A percentile compares a stretch with the other conserved stretches of the same genome.
These are phyloP conservation scores for Cherax quadricarinatus DNA, from an alignment of 1,140 invertebrate species.

Conservation along the genomic window DNA sequence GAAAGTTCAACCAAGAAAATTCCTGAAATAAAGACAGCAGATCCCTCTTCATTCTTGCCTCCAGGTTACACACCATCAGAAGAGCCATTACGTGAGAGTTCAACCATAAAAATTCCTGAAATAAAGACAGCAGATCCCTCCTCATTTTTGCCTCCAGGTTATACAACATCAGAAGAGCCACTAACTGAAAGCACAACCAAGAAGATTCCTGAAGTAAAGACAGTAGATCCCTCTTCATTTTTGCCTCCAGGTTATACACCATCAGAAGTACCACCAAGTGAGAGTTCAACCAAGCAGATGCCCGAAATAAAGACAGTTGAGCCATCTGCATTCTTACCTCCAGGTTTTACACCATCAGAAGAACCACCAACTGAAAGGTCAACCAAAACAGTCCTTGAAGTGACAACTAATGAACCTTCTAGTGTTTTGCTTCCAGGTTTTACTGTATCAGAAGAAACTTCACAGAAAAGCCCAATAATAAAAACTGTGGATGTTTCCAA, in stretches of 20 bases:
- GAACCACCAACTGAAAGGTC: conserved; percentile 64
- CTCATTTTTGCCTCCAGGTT: conserved; percentile 29
- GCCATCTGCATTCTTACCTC: conserved; percentile 82
- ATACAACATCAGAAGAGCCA: conserved; percentile 19
- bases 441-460: conserved; percentile 32
- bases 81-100: background rate
- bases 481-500: conserved; percentile 33
- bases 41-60: conserved; percentile 34
- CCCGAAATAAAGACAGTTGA: conserved; percentile 75
- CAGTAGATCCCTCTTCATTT: conserved; percentile 79
- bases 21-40: conserved; percentile 25
- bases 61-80: conserved; percentile 24
- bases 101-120: background rate
- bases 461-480: conserved; percentile 13
- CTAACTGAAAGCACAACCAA: background rate
- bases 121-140: conserved; percentile 33
- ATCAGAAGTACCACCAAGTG: conserved; percentile 9
- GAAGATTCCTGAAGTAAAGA: conserved; percentile 16
- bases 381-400: conserved; percentile 9
- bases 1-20: conserved; percentile 27
- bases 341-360: conserved; percentile 79
- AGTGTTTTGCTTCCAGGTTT: conserved; percentile 81
- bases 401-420: conserved; percentile 78
- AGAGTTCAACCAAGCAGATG: background rate
- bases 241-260: conserved; percentile 80